These are phyloP conservation scores for Hermatobates lingyangjiaoensis DNA, from an alignment of 1,140 invertebrate species.

Conservation along the genomic window DNA sequence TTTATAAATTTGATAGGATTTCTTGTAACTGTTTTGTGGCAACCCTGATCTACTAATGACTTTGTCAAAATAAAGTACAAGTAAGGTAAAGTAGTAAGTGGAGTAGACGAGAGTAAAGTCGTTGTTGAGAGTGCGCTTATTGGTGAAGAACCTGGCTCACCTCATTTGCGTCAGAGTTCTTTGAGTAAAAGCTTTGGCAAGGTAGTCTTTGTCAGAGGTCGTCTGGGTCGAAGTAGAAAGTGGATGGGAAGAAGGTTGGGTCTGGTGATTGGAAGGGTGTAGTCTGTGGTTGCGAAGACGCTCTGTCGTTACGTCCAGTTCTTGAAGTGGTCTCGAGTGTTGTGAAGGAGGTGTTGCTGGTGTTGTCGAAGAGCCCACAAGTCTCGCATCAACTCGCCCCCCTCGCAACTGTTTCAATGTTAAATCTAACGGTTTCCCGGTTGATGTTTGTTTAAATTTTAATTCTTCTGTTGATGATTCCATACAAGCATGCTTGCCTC, in stretches of 20 bases:
- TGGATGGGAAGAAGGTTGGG: background rate
- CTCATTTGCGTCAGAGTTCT: constrained; percentile 9
- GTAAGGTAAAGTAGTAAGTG: too few species aligned
- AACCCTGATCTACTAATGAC: too few species aligned
- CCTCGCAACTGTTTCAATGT: background rate
- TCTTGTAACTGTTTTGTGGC: too few species aligned
- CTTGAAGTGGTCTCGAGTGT: too few species aligned
- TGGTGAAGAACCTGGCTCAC: too few species aligned
- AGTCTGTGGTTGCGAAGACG: background rate
- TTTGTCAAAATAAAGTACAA: too few species aligned
- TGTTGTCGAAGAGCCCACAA: background rate
- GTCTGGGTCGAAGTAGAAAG: background rate
- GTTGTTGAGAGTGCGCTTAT: too few species aligned
- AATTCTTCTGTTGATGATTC: background rate
- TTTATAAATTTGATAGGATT: too few species aligned
- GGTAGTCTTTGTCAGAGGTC: constrained; percentile 9
- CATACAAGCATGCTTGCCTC: background rate
- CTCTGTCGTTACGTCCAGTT: background rate
- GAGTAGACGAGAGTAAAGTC: too few species aligned
- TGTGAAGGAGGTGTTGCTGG: background rate
- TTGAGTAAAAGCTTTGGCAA: constrained; percentile 11
- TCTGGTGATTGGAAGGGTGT: background rate
- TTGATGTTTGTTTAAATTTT: background rate
- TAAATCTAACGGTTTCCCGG: background rate
- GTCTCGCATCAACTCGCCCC: background rate